Conservation (phyloP, 2,797 vertebrate genomes). For the Dromococcyx pavoninus region DNA sequence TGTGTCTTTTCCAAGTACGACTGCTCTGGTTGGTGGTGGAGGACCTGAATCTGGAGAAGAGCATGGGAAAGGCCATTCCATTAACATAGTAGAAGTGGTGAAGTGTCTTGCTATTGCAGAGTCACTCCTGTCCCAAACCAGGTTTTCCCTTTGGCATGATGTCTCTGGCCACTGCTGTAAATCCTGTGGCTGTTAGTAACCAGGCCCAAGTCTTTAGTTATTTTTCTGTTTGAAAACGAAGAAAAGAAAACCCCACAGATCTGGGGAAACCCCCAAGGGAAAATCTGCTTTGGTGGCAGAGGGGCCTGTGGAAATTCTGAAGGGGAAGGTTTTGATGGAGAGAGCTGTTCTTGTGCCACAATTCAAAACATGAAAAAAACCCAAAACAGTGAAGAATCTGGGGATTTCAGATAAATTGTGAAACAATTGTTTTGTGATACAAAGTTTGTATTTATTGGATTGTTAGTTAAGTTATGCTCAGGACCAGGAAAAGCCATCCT, state of each 20-base stretch:
- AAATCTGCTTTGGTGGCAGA: slow-evolving; percentile 42
- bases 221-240: slow-evolving; percentile 33
- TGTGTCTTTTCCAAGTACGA: background rate
- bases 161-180: background rate
- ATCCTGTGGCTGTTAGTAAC: slow-evolving; percentile 60
- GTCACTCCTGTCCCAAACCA: background rate
- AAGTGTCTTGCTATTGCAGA: background rate
- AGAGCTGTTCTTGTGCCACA: background rate
- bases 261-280: slow-evolving; percentile 57
- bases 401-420: background rate
- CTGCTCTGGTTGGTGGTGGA: background rate
- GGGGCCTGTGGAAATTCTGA: slow-evolving; percentile 63
- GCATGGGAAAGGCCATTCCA: background rate
- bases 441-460: background rate
- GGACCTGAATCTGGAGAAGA: background rate
- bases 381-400: background rate
- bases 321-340: slow-evolving; percentile 30
- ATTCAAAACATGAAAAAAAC: background rate
- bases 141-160: background rate
- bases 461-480: background rate
- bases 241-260: slow-evolving; percentile 20
- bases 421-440: background rate
- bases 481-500: background rate
- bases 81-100: background rate
- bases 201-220: background rate